phyloP scores from a whole-genome alignment of 1,140 invertebrate genomes.

The Brachionus angularis region DNA sequence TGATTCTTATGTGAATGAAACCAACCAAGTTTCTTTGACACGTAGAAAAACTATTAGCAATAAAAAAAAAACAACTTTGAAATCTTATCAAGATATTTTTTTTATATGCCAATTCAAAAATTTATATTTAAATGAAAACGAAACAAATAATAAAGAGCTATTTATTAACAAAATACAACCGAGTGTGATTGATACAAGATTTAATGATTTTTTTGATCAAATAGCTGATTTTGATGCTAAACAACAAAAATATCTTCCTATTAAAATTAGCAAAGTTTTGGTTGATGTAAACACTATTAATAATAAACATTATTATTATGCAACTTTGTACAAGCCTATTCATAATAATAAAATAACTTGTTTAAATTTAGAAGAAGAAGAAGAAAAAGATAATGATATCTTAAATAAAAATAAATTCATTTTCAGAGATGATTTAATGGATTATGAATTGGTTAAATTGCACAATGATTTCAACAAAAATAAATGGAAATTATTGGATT shows the following conservation, averaged over 20 bases:
- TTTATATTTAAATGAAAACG: too few species aligned
- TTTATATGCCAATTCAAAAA: not conserved
- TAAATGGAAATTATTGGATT: constrained; percentile 5
- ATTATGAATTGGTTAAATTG: not conserved
- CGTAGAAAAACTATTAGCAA: not conserved
- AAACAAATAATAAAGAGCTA: too few species aligned
- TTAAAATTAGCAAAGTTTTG: not conserved
- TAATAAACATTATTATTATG: constrained; percentile 6
- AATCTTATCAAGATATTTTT: not conserved
- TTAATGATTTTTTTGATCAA: not conserved
- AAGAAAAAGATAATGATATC: not conserved
- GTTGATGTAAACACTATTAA: constrained; percentile 17
- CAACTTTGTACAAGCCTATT: not conserved
- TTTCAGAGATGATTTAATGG: not conserved
- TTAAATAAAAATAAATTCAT: not conserved
- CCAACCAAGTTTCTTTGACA: not conserved
- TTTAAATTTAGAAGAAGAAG: not conserved
- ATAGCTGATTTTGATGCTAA: not conserved
- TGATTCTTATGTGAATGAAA: not conserved
- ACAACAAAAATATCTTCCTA: not conserved
- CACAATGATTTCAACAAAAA: not conserved
- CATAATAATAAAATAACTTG: not conserved
- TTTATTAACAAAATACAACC: not conserved
- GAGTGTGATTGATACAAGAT: not conserved
- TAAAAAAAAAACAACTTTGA: not conserved